Percentiles rank a stretch among this genome's conserved stretches.
phyloP scores from a whole-genome alignment of 1,140 invertebrate genomes.

The Drosophila nebulosa region DNA sequence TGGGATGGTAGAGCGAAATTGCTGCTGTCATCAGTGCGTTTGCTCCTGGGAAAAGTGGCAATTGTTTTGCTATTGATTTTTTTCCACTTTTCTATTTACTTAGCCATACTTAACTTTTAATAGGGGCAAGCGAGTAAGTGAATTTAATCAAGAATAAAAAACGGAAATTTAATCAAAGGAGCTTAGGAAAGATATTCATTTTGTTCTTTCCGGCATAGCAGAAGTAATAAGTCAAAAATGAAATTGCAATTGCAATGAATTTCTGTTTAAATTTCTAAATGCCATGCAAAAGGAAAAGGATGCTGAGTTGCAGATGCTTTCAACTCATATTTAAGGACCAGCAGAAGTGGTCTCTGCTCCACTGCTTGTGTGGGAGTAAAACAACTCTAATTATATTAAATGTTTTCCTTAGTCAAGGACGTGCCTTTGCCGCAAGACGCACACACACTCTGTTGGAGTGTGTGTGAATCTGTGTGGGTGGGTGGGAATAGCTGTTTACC shows the following conservation, averaged over 20 bases:
- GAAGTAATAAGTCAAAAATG: background rate
- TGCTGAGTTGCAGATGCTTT: slow-evolving; percentile 9
- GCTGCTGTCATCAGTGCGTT: slow-evolving; percentile 31
- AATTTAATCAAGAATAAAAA: background rate
- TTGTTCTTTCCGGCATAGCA: background rate
- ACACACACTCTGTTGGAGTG: background rate
- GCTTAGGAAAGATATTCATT: too few relatives aligned
- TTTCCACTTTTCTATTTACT: slow-evolving; percentile 15
- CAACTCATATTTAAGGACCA: slow-evolving; percentile 27
- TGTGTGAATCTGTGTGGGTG: background rate
- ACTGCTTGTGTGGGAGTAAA: slow-evolving; percentile 11
- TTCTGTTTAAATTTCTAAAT: background rate
- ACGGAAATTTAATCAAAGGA: too few relatives aligned
- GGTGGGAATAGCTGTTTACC: slow-evolving; percentile 24
- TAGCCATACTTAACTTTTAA: background rate
- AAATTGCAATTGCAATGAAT: slow-evolving; percentile 2
- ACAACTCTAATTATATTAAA: slow-evolving; percentile 60
- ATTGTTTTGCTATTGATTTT: slow-evolving; percentile 71
- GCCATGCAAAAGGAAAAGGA: background rate
- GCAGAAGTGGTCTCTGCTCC: background rate
- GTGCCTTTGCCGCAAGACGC: slow-evolving; percentile 4
- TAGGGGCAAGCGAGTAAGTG: background rate
- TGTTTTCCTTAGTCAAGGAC: slow-evolving; percentile 33
- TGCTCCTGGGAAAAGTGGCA: slow-evolving; percentile 55
- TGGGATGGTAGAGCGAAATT: background rate